phyloP scores from a whole-genome alignment of 2,888 invertebrate genomes.

The Cephus rjabovi region DNA sequence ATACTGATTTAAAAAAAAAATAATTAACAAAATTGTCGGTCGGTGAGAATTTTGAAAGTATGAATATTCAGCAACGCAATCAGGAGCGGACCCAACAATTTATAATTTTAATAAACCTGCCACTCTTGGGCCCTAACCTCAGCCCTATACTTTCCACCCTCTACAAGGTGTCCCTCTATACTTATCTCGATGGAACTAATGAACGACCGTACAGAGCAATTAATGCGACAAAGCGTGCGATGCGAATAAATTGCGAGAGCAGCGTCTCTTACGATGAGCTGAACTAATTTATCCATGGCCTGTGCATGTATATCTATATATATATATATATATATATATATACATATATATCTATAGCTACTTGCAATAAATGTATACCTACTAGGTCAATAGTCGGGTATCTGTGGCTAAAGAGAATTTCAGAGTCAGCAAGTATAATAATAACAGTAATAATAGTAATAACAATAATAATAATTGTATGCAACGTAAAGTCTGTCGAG shows the following conservation, averaged over 20 bases:
- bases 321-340: too few relatives aligned
- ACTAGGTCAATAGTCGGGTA: neutral
- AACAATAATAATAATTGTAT: neutral
- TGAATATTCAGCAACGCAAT: neutral
- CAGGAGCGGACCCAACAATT: neutral
- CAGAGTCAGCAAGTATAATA: neutral
- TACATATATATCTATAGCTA: too few relatives aligned
- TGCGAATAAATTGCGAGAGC: neutral
- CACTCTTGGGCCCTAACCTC: neutral
- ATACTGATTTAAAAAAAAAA: too few relatives aligned
- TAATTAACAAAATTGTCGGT: neutral
- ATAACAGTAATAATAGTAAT: too few relatives aligned
- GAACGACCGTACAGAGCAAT: neutral
- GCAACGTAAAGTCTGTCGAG: conserved; percentile 23
- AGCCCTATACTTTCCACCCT: neutral
- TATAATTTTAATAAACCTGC: neutral
- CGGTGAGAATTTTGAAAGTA: neutral
- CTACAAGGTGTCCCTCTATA: neutral
- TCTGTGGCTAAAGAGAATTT: neutral
- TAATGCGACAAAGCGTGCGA: neutral
- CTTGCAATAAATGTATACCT: neutral
- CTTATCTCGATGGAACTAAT: neutral
- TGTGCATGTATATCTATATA: neutral
- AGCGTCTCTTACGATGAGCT: neutral
- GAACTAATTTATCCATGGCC: neutral